These are phyloP conservation scores for Temnothorax unifasciatus DNA, from an alignment of 2,888 invertebrate genomes.

Conservation along the genomic window DNA sequence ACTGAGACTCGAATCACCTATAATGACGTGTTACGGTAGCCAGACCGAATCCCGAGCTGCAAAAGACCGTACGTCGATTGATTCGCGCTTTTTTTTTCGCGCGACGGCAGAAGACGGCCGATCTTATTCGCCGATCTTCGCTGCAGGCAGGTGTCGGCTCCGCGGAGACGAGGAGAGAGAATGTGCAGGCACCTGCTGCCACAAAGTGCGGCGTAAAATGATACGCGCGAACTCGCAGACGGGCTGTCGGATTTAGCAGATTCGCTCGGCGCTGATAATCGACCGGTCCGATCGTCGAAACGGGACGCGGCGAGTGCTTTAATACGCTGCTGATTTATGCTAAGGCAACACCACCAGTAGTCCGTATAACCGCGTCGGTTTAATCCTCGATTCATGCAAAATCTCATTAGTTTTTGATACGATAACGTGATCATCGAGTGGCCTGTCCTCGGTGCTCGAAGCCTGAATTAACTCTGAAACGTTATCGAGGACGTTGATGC, in stretches of 20 bases:
- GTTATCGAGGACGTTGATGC: constrained; percentile 34
- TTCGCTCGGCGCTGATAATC: constrained; percentile 40
- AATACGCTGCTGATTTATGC: constrained; percentile 44
- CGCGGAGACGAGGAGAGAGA: constrained; percentile 24
- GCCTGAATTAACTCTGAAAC: constrained; percentile 31
- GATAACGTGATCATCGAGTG: constrained; percentile 47
- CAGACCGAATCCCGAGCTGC: constrained; percentile 1
- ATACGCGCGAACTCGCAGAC: constrained; percentile 32
- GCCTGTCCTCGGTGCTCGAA: background rate
- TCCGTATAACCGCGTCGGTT: constrained; percentile 30
- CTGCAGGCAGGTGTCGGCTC: constrained; percentile 49
- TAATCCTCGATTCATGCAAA: constrained; percentile 35
- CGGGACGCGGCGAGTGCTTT: constrained; percentile 11
- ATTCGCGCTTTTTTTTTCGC: constrained; percentile 42
- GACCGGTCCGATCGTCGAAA: constrained; percentile 49
- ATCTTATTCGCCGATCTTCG: constrained; percentile 30
- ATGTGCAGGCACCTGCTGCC: constrained; percentile 47
- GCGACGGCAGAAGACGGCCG: constrained; percentile 10
- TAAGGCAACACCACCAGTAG: constrained; percentile 15
- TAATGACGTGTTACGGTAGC: constrained; percentile 19
- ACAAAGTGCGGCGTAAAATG: constrained; percentile 30
- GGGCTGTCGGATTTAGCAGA: constrained; percentile 43
- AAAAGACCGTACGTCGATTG: constrained; percentile 4
- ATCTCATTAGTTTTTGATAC: constrained; percentile 48
- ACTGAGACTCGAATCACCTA: background rate